Evolutionary conservation across 2,113 vertebrate species (phyloP).

Genomic region (Centrocercus urophasianus): DNA sequence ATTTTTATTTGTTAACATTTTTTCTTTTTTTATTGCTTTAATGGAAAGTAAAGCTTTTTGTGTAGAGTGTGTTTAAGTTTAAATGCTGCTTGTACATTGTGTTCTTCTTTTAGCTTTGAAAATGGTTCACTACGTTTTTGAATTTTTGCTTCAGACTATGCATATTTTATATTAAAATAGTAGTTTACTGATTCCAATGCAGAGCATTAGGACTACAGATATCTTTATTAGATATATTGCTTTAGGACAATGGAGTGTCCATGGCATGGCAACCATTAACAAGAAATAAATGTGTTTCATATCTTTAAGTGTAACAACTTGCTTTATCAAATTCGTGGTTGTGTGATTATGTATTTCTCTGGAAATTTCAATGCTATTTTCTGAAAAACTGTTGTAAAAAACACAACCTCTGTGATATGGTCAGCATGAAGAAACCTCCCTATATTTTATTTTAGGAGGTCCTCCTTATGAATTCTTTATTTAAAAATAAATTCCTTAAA

Average conservation of each 20-base stretch:
- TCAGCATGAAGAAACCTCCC: background rate
- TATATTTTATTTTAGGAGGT: background rate
- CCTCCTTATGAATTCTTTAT: background rate
- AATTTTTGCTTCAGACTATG: background rate
- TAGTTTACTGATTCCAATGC: background rate
- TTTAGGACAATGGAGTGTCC: background rate
- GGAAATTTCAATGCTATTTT: background rate
- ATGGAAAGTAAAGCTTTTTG: background rate
- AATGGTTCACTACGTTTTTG: background rate
- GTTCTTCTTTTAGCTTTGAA: rapidly evolving
- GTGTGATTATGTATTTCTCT: background rate
- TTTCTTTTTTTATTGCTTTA: background rate
- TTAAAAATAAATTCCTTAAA: background rate
- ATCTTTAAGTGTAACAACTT: background rate
- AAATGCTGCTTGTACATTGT: background rate
- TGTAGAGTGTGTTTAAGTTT: background rate
- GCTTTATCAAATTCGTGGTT: background rate
- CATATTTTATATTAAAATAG: background rate
- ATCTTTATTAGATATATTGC: background rate
- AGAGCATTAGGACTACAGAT: background rate
- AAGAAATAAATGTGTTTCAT: background rate
- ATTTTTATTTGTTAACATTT: background rate
- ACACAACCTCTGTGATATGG: background rate
- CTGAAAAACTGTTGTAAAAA: background rate
- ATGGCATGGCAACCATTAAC: background rate